Percentiles rank a stretch among this genome's conserved stretches.
These are phyloP conservation scores for Microtus ochrogaster DNA, from an alignment of 2,113 vertebrate species.

Conservation along the genomic window DNA sequence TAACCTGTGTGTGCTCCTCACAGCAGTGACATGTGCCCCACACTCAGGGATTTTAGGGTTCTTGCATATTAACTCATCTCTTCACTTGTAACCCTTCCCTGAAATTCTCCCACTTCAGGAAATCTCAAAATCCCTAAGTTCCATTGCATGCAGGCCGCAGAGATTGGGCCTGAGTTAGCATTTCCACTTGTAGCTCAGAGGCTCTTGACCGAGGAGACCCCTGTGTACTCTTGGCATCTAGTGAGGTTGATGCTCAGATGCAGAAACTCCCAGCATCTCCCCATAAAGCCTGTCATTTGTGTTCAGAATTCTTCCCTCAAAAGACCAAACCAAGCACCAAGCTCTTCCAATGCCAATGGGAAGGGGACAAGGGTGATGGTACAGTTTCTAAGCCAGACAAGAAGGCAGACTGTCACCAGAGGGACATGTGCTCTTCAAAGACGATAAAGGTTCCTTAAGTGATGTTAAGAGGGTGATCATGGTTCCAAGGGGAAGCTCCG, in stretches of 20 bases:
- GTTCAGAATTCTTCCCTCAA: not conserved
- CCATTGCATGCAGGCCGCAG: rapidly evolving
- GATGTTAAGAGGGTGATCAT: not conserved
- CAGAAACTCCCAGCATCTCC: not conserved
- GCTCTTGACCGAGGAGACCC: not conserved
- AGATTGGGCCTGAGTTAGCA: not conserved
- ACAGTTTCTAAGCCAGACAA: not conserved
- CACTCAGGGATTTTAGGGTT: not conserved
- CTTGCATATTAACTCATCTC: not conserved
- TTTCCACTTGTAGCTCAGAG: not conserved
- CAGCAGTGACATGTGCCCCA: not conserved
- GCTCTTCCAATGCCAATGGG: not conserved
- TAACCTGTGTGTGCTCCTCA: not conserved
- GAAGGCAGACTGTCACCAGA: not conserved
- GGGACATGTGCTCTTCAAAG: not conserved
- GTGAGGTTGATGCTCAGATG: not conserved
- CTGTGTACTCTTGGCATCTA: not conserved
- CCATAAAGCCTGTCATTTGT: not conserved
- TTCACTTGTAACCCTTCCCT: not conserved
- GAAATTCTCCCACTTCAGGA: not conserved
- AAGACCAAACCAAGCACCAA: not conserved
- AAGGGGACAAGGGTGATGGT: not conserved
- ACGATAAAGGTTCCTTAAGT: not conserved
- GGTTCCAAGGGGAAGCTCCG: not conserved
- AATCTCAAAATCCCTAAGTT: not conserved